Evolutionary conservation across 2,888 invertebrate genomes (phyloP).

Genomic region (Hirtodrosophila trivittata): DNA sequence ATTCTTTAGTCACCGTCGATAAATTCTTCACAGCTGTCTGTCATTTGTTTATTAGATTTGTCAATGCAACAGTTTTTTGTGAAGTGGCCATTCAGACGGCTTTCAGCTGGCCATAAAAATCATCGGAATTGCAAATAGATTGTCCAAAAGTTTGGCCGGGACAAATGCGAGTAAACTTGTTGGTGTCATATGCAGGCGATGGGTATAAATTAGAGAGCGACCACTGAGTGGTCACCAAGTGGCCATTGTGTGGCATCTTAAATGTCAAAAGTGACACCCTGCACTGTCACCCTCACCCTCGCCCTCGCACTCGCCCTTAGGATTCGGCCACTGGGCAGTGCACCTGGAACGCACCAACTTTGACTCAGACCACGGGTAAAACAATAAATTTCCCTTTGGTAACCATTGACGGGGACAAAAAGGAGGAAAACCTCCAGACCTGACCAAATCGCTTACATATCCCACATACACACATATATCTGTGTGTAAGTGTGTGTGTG

Average conservation of each 20-base stretch:
- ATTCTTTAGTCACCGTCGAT: constrained; percentile 16
- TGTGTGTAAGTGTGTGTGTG: constrained; percentile 16
- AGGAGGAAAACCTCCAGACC: constrained; percentile 35
- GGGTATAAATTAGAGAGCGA: constrained; percentile 77
- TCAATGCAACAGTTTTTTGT: constrained; percentile 66
- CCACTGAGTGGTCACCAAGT: constrained; percentile 31
- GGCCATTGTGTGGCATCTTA: constrained; percentile 75
- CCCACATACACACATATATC: constrained; percentile 19
- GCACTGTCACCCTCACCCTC: constrained; percentile 44
- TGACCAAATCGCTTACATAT: constrained; percentile 30
- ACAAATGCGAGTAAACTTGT: constrained; percentile 74
- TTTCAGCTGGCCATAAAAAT: constrained; percentile 53
- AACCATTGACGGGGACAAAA: constrained; percentile 37
- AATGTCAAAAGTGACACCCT: constrained; percentile 78
- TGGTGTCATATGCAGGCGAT: constrained; percentile 79
- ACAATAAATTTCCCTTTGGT: constrained; percentile 80
- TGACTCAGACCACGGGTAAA: constrained; percentile 62
- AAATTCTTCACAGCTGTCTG: constrained; percentile 55
- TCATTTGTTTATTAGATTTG: constrained; percentile 76
- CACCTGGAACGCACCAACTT: constrained; percentile 72
- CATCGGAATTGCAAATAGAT: constrained; percentile 73
- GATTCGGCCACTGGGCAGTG: constrained; percentile 27
- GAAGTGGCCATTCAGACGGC: constrained; percentile 25
- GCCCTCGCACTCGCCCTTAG: constrained; percentile 14
- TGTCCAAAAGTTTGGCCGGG: constrained; percentile 44